Evolutionary conservation across 1,140 invertebrate genomes (phyloP).

Genomic region (Brachionus plicatilis): DNA sequence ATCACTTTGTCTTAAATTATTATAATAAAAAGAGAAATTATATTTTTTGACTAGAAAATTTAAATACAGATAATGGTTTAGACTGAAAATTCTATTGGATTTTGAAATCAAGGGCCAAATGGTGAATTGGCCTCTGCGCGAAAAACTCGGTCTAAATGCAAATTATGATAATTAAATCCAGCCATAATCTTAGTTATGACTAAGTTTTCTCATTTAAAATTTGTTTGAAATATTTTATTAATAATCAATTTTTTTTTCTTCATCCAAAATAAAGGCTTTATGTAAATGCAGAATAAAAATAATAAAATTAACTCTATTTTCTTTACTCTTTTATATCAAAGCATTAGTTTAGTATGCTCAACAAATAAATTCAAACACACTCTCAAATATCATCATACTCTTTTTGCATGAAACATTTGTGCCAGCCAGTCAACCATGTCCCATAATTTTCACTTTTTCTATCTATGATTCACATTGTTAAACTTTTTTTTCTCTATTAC

Average conservation of each 20-base stretch:
- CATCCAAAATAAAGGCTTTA: not conserved
- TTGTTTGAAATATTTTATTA: not conserved
- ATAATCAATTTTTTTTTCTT: conserved; percentile 25
- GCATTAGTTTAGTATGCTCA: not conserved
- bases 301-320: not conserved
- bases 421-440: not conserved
- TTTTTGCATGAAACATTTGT: not conserved
- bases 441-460: not conserved
- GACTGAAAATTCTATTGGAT: not conserved
- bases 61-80: not conserved
- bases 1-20: not conserved
- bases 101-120: not conserved
- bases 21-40: not conserved
- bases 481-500: not conserved
- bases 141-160: not conserved
- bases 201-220: conserved; percentile 21
- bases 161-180: conserved; percentile 35
- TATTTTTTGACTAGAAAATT: not conserved
- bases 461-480: not conserved
- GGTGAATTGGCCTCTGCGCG: not conserved
- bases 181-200: not conserved
- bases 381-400: not conserved
- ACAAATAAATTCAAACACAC: not conserved
- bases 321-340: not conserved
- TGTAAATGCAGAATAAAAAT: not conserved